Evolutionary conservation across 1,140 invertebrate species (phyloP).

Genomic region (Olivierus martensii): DNA sequence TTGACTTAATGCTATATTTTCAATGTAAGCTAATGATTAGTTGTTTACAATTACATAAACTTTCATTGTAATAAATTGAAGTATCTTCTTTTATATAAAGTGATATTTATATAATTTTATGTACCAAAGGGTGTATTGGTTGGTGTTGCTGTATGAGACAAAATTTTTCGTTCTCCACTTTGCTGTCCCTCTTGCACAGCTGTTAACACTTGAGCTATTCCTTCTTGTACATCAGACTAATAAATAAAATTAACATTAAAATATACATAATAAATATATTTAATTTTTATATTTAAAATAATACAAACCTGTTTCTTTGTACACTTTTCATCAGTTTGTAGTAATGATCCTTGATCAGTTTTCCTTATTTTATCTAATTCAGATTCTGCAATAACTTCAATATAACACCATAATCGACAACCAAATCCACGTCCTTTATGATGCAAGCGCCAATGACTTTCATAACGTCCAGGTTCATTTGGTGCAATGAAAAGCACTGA

Average conservation of each 20-base stretch:
- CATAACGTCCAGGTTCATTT: slow-evolving; percentile 24
- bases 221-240: too few relatives aligned
- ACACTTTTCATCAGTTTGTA: not conserved
- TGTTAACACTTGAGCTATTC: slow-evolving; percentile 11
- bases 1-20: too few relatives aligned
- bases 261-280: too few relatives aligned
- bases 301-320: too few relatives aligned
- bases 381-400: slow-evolving; percentile 17
- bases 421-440: slow-evolving; percentile 28
- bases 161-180: slow-evolving; percentile 9
- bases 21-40: too few relatives aligned
- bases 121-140: slow-evolving; percentile 22
- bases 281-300: too few relatives aligned
- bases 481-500: slow-evolving; percentile 26
- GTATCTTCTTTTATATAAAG: too few relatives aligned
- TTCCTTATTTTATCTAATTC: not conserved
- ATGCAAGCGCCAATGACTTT: slow-evolving; percentile 30
- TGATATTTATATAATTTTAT: slow-evolving; percentile 3
- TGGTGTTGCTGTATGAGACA: slow-evolving; percentile 22
- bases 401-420: slow-evolving; percentile 28
- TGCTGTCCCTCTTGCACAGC: slow-evolving; percentile 13
- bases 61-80: too few relatives aligned
- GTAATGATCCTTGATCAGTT: not conserved
- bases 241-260: too few relatives aligned
- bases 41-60: too few relatives aligned